phyloP scores from a whole-genome alignment of 2,888 invertebrate genomes.

The Podabrus alpinus region DNA sequence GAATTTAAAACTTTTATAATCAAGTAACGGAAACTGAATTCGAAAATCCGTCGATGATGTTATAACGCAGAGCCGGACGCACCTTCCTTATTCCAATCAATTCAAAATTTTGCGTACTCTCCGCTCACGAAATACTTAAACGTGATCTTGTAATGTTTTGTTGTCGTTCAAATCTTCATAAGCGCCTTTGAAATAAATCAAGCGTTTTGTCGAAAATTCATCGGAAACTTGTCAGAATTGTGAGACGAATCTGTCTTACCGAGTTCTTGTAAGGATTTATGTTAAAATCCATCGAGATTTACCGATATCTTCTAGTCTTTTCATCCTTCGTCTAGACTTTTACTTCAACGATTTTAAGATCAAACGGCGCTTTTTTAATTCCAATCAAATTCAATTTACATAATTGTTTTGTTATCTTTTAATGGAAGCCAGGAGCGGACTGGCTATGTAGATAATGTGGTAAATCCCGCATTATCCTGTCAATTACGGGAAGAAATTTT shows the following conservation, averaged over 20 bases:
- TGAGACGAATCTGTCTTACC: constrained; percentile 27
- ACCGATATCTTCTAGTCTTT: constrained; percentile 26
- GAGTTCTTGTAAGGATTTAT: constrained; percentile 31
- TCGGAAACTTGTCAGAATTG: constrained; percentile 33
- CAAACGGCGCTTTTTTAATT: constrained; percentile 1
- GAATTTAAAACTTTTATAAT: background rate
- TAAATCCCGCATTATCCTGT: too few species aligned
- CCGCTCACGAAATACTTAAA: background rate
- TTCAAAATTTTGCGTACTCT: too few species aligned
- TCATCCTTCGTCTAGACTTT: constrained; percentile 25
- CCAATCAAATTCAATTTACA: background rate
- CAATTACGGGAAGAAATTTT: too few species aligned
- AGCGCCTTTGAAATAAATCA: constrained; percentile 27
- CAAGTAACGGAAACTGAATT: background rate
- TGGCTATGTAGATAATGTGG: too few species aligned
- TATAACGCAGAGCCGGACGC: background rate
- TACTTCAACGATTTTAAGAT: constrained; percentile 22
- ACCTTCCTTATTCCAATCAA: too few species aligned
- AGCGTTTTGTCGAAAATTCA: constrained; percentile 27
- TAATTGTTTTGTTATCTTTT: background rate
- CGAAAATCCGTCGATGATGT: background rate
- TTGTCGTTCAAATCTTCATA: constrained; percentile 4
- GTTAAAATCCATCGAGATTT: constrained; percentile 32
- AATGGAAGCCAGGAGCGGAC: background rate
- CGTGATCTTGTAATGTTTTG: background rate